A percentile compares a stretch with the other conserved stretches of the same genome.
Evolutionary conservation across 1,140 invertebrate species (phyloP).

Genomic region (Ooceraea biroi): DNA sequence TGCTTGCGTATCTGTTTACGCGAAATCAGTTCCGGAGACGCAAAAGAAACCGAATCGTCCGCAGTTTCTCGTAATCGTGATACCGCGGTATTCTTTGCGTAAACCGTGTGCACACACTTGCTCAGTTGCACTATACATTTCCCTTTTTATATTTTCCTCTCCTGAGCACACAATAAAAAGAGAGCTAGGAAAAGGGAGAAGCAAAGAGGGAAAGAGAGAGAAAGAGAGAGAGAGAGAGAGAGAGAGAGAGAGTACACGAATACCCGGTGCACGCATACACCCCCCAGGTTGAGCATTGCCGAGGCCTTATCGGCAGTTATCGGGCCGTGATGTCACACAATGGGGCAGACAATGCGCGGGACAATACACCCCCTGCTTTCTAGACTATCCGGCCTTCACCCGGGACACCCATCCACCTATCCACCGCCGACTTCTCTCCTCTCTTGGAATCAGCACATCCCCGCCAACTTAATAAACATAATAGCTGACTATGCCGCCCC

Average conservation of each 20-base stretch:
- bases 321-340: slow-evolving; percentile 86
- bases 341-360: slow-evolving; percentile 86
- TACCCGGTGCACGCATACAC: slow-evolving; percentile 61
- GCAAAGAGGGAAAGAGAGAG: background rate
- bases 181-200: too few relatives aligned
- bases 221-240: slow-evolving; percentile 20
- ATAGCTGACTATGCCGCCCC: slow-evolving; percentile 84
- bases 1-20: slow-evolving; percentile 1
- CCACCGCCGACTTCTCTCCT: slow-evolving; percentile 59
- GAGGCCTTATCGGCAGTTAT: slow-evolving; percentile 86
- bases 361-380: slow-evolving; percentile 84
- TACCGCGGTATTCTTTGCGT: slow-evolving; percentile 44
- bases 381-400: slow-evolving; percentile 74
- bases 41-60: slow-evolving; percentile 32
- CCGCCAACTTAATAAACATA: slow-evolving; percentile 86
- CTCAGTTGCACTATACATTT: slow-evolving; percentile 66
- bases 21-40: background rate
- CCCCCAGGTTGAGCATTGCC: slow-evolving; percentile 79
- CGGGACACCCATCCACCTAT: slow-evolving; percentile 40
- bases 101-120: slow-evolving; percentile 12
- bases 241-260: slow-evolving; percentile 10
- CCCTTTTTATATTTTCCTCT: slow-evolving; percentile 66
- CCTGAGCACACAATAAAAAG: background rate
- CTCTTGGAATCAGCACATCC: slow-evolving; percentile 69
- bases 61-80: slow-evolving; percentile 8